Percentiles rank a stretch among this genome's conserved stretches.
Evolutionary conservation across 1,140 invertebrate genomes (phyloP).

Genomic region (Neodiprion fabricii): DNA sequence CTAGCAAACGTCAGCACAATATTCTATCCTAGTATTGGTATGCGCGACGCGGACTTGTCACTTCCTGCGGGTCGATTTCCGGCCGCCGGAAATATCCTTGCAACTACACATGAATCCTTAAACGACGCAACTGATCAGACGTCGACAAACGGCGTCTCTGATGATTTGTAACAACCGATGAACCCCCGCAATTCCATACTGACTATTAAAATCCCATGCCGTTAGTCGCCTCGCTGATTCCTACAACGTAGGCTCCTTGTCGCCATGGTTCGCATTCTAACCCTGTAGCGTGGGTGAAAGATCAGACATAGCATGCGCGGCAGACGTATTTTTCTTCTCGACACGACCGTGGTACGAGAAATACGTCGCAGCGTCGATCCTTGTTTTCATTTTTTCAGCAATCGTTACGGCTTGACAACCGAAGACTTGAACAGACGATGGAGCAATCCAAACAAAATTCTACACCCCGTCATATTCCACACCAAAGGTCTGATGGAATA

Average conservation of each 20-base stretch:
- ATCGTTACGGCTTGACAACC: constrained; percentile 80
- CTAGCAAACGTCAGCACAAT: constrained; percentile 5
- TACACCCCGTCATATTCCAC: constrained; percentile 86
- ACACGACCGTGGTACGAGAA: background rate
- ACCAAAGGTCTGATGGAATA: constrained; percentile 78
- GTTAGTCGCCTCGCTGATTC: too few relatives aligned
- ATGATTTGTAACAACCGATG: background rate
- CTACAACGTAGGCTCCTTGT: too few relatives aligned
- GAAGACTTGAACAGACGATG: constrained; percentile 85
- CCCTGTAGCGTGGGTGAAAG: too few relatives aligned
- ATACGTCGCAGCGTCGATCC: background rate
- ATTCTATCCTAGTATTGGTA: constrained; percentile 34
- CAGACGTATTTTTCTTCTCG: too few relatives aligned
- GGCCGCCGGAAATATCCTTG: constrained; percentile 55
- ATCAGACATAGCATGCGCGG: too few relatives aligned
- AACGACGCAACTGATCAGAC: constrained; percentile 34
- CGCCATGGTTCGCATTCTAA: too few relatives aligned
- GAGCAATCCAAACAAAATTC: constrained; percentile 73
- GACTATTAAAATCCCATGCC: too few relatives aligned
- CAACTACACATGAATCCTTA: constrained; percentile 48
- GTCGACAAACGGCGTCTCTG: background rate
- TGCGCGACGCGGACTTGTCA: constrained; percentile 41
- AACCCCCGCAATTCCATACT: too few relatives aligned
- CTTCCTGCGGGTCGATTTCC: constrained; percentile 48
- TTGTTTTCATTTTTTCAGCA: constrained; percentile 63